Base-by-base conservation (phyloP, 2,888 invertebrate genomes). In the Mycogona germanica region DNA sequence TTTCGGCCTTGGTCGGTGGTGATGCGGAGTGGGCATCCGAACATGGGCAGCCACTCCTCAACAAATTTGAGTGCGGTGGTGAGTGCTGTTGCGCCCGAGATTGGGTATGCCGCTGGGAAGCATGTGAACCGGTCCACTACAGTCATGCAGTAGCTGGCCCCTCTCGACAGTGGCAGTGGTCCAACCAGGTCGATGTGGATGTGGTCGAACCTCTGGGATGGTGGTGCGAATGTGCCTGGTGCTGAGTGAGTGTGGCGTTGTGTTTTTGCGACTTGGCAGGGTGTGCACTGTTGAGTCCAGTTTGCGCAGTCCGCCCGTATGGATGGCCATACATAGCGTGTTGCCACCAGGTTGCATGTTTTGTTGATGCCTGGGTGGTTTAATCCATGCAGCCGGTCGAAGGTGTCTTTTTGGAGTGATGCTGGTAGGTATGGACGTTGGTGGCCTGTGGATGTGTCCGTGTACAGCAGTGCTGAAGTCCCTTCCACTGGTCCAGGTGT, bases 1-100 rank as follows among this genome's bases (percentile, higher is more conserved):
- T 63, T 48, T n/a, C 54, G 3, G n/a, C 59, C 62, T 30, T 53
- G 56, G 55, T 62, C 63, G 0, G 62, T 59, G 1, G 63, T 64
- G 7, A 65, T 58, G 9, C 51, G 40, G 0, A 46, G 28, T 3
- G 62, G 60, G 2, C 59, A 50, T 3, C 60, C 60, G n/a, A 58
- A 64, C 6, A 57, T 55, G 6, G 60, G 32, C 7, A 64, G 55
- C 61, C 63, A 62, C 0, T 47, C 49, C 0, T 41, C 6, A 7
- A 58, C 40, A 29, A 65, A 56, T 0, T 55, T 55, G 6, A 50
- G 51, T 2, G 55, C 58, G n/a, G 47, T 55, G 21, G 29, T 58
- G 26, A 58, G 55, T 1, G 60, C 55, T 0, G 55, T 47, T 2
- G 56, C 55, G 17, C 60, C 57, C 5, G 21, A 7, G 6, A 65